Conservation (phyloP, 2,797 vertebrate genomes). For the Prunella strophiata region DNA sequence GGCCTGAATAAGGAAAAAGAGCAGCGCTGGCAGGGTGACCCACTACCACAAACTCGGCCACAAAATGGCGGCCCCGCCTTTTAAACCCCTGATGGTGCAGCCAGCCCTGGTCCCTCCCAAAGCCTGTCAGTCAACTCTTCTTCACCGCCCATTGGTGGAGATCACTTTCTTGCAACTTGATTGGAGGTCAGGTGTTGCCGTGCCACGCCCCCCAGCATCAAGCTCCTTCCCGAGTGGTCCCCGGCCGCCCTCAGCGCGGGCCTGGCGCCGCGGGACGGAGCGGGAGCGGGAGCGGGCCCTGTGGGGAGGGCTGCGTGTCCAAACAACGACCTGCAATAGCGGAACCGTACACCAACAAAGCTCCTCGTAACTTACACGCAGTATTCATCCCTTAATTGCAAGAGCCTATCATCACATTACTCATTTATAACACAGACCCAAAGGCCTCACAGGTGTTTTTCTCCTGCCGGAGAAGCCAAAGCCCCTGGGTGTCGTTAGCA, state of each 20-base stretch:
- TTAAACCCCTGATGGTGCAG: neutral
- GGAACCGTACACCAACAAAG: neutral
- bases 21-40: rapidly evolving
- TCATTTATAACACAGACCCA: neutral
- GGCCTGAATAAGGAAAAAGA: neutral
- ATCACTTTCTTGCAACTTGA: neutral
- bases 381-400: neutral
- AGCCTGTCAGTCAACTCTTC: neutral
- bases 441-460: neutral
- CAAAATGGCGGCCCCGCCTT: neutral
- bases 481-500: neutral
- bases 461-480: neutral
- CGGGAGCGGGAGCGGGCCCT: too few relatives aligned
- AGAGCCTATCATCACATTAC: neutral
- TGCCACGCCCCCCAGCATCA: neutral
- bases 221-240: too few relatives aligned
- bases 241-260: too few relatives aligned
- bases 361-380: neutral
- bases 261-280: too few relatives aligned
- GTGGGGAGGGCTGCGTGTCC: neutral
- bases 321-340: too few relatives aligned
- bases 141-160: neutral
- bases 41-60: rapidly evolving
- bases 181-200: neutral
- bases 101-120: neutral